Base-by-base conservation (phyloP, 2,888 invertebrate genomes). In the Neoascia interrupta region DNA sequence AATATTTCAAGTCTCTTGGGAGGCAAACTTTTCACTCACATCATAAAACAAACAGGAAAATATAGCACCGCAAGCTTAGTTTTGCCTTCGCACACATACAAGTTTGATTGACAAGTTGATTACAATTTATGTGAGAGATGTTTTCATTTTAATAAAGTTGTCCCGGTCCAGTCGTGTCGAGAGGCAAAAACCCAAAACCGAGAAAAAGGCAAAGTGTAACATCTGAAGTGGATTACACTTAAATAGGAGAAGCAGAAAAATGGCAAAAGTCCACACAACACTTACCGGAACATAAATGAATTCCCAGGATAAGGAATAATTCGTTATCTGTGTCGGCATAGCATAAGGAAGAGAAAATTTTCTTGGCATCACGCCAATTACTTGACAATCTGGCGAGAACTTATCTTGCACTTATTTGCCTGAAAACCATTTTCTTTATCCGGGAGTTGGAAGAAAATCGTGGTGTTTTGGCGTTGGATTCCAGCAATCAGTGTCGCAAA, bases 341-440 rank as follows among this genome's bases (percentile, higher is more conserved):
- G 23, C n/a, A 21, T n/a, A 47, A 36, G 47, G 28, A 49, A 49
- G 11, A 37, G 61, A 61, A 49, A 61, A 61, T 61, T 37, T 21
- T 26, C 5, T 39, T 61, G 61, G 61, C 61, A 28, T 47, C 39
- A 31, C 15, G 61, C 61, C 61, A 47, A 61, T 47, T 60, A 21
- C 47, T 16, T n/a, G 26, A 16, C 47, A 47, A 61, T 47, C 47
- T 28, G 60, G 60, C 18, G 23, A 60, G 18, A 41, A 60, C 45
- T 36, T 36, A 13, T 21, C 43, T 34, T 13, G 21, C n/a, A 16
- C 45, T 31, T 34, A 58, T 31, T 43, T 58, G 10, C 41, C 13
- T 41, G 18, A 5, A 26, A 28, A 26, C 28, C 18, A 28, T 47
- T 47, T 28, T 47, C 28, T 4, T 47, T 47, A 26, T 47, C 28